Evolutionary conservation across 2,113 vertebrate genomes (phyloP).

Genomic region (Morone chrysops): DNA sequence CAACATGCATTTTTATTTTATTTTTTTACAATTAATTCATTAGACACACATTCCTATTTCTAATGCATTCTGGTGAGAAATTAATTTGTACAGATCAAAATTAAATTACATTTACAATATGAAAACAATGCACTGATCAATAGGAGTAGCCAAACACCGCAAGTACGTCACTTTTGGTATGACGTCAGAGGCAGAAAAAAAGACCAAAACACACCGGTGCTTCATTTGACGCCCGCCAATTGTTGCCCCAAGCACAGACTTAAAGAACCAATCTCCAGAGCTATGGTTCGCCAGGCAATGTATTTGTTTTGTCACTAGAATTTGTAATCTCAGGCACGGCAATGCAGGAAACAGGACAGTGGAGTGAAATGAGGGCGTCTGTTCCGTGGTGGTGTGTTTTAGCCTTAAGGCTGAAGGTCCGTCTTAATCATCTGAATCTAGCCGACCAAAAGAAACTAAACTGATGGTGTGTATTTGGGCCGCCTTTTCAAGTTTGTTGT

Average conservation of each 20-base stretch:
- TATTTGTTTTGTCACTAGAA: too few species aligned
- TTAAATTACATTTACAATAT: not conserved
- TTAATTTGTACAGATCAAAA: not conserved
- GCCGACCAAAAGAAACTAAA: not conserved
- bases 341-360: too few species aligned
- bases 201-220: too few species aligned
- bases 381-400: too few species aligned
- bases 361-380: too few species aligned
- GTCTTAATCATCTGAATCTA: not conserved
- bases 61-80: constrained; percentile 4
- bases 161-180: not conserved
- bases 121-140: not conserved
- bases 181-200: not conserved
- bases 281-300: too few species aligned
- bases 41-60: not conserved
- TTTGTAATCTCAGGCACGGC: too few species aligned
- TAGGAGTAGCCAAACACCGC: not conserved
- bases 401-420: not conserved
- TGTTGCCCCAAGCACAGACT: too few species aligned
- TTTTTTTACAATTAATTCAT: not conserved
- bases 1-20: not conserved
- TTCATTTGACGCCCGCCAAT: too few species aligned
- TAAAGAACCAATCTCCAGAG: too few species aligned
- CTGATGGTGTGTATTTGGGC: not conserved
- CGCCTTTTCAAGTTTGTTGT: not conserved